Evolutionary conservation across 2,888 invertebrate genomes (phyloP).

Genomic region (Drymonia ruficornis): DNA sequence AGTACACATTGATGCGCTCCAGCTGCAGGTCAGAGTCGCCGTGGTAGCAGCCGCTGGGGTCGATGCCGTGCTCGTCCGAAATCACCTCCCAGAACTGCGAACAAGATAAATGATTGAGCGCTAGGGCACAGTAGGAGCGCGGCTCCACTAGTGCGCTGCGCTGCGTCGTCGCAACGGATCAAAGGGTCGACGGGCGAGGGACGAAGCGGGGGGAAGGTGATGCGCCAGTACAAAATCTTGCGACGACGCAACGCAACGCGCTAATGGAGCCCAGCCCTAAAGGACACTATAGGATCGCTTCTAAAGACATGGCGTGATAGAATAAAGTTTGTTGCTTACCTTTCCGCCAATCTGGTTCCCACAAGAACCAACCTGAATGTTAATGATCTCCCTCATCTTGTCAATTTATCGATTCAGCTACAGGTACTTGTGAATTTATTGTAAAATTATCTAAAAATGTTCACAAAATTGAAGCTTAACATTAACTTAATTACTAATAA

Average conservation of each 20-base stretch:
- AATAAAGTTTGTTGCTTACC: conserved; percentile 66
- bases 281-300: no score
- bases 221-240: no score
- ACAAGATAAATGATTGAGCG: conserved; percentile 14
- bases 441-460: conserved; percentile 52
- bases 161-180: no score
- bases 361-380: conserved; percentile 91
- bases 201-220: no score
- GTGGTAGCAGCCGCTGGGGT: conserved; percentile 87
- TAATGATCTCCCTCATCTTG: conserved; percentile 92
- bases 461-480: conserved; percentile 68
- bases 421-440: conserved; percentile 70
- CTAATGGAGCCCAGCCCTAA: no score
- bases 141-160: no score
- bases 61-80: conserved; percentile 91
- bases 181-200: no score
- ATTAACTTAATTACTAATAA: conserved; percentile 77
- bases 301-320: no score
- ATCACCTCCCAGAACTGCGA: conserved; percentile 91
- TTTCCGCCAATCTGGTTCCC: conserved; percentile 83
- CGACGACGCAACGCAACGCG: no score
- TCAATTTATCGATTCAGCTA: conserved; percentile 52
- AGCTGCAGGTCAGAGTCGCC: conserved; percentile 90
- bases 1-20: conserved; percentile 91
- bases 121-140: not conserved